These are phyloP conservation scores for Hydra vulgaris DNA, from an alignment of 30 jellyfish, hydroid and myxozoan species.

Conservation along the genomic window DNA sequence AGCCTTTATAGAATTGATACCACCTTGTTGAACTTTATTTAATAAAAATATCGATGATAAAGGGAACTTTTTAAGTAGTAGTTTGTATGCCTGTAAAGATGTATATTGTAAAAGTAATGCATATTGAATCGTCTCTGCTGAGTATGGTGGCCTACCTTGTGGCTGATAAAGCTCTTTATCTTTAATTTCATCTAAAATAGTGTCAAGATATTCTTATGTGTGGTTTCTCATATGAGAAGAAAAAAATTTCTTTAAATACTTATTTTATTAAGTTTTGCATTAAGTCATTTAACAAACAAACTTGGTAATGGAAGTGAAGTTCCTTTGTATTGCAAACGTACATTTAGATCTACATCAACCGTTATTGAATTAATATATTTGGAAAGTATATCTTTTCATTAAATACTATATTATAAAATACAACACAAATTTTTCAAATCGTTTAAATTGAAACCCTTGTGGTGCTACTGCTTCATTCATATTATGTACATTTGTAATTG, in stretches of 20 bases:
- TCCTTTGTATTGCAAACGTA: not conserved
- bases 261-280: not conserved
- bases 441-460: not conserved
- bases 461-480: not conserved
- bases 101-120: conserved; percentile 2
- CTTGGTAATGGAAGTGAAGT: not conserved
- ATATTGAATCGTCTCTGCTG: not conserved
- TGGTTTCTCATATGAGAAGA: not conserved
- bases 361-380: not conserved
- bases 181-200: not conserved
- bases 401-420: not conserved
- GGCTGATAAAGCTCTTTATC: conserved; percentile 3
- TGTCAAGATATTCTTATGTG: not conserved
- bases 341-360: not conserved
- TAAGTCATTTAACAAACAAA: not conserved
- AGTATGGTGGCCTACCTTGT: conserved; percentile 1
- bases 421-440: conserved; percentile 3
- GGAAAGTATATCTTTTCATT: not conserved
- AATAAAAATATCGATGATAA: not conserved
- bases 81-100: conserved; percentile 2
- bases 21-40: conserved; percentile 20
- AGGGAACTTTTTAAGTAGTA: not conserved
- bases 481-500: not conserved
- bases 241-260: not conserved
- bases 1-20: conserved; percentile 5